These are phyloP conservation scores for Hemibagrus guttatus DNA, from an alignment of 2,797 vertebrate genomes.

Conservation along the genomic window DNA sequence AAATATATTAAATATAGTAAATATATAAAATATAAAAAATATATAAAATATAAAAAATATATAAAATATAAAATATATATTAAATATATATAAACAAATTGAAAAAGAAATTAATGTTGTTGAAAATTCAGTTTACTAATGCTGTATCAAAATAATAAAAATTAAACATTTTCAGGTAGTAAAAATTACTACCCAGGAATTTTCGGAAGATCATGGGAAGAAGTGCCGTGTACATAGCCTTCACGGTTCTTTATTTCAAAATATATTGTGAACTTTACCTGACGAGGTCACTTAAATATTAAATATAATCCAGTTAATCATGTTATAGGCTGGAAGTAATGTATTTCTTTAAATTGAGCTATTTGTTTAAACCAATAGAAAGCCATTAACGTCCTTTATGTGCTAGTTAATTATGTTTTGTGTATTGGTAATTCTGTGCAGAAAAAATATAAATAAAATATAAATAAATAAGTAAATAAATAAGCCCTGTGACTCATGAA, in stretches of 20 bases:
- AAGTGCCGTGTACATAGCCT: not conserved
- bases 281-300: not conserved
- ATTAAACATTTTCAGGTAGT: not conserved
- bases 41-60: no score
- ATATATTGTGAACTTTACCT: not conserved
- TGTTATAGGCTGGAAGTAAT: not conserved
- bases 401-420: not conserved
- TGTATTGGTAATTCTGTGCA: not conserved
- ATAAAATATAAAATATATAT: no score
- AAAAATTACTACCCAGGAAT: not conserved
- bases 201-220: not conserved
- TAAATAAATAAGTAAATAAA: no score
- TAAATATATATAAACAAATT: no score
- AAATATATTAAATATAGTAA: no score
- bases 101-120: not conserved
- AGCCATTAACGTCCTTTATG: not conserved
- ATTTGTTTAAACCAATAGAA: not conserved
- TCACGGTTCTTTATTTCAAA: not conserved
- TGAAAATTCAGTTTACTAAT: not conserved
- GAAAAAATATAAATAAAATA: no score
- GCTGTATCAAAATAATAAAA: not conserved
- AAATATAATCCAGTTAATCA: not conserved
- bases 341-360: not conserved
- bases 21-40: no score
- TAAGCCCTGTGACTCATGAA: no score